Conservation (phyloP, 37 sponge, comb jelly and placozoan genomes). For the Corticium candelabrum region DNA sequence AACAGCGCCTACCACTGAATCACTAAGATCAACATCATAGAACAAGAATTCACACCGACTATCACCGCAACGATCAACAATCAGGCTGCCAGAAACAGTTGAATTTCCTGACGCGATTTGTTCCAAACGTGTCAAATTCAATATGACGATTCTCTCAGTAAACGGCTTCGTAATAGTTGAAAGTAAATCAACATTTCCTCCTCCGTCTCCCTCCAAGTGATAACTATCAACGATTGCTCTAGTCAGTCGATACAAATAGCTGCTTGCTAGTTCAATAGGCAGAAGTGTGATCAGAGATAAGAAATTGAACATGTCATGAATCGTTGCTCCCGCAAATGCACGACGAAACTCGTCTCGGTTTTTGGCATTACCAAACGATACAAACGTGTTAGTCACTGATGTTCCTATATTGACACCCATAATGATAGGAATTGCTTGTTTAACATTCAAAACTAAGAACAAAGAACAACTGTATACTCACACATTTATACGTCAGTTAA, state of each 20-base stretch:
- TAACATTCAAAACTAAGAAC: slow-evolving; percentile 19
- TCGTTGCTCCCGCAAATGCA: slow-evolving; percentile 43
- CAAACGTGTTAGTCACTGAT: slow-evolving; percentile 39
- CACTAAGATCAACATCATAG: not conserved
- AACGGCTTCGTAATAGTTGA: slow-evolving; percentile 28
- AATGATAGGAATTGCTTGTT: slow-evolving; percentile 27
- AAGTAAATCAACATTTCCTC: slow-evolving; percentile 23
- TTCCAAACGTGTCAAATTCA: slow-evolving; percentile 17
- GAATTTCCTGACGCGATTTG: slow-evolving; percentile 23
- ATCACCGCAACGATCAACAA: not conserved
- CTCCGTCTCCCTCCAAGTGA: not conserved
- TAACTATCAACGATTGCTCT: not conserved
- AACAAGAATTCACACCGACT: not conserved
- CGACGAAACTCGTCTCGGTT: slow-evolving; percentile 32
- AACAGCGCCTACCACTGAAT: slow-evolving; percentile 19
- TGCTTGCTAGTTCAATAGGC: slow-evolving; percentile 15
- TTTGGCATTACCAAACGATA: slow-evolving; percentile 23
- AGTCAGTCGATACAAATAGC: not conserved
- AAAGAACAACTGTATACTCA: not conserved
- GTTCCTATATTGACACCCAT: slow-evolving; percentile 48
- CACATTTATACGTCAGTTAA: not conserved
- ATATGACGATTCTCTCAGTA: slow-evolving; percentile 16
- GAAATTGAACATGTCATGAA: slow-evolving; percentile 40
- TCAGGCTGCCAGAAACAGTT: not conserved
- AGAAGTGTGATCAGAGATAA: slow-evolving; percentile 21